Evolutionary conservation across 2,888 invertebrate species (phyloP).

Genomic region (Doris montereyensis): DNA sequence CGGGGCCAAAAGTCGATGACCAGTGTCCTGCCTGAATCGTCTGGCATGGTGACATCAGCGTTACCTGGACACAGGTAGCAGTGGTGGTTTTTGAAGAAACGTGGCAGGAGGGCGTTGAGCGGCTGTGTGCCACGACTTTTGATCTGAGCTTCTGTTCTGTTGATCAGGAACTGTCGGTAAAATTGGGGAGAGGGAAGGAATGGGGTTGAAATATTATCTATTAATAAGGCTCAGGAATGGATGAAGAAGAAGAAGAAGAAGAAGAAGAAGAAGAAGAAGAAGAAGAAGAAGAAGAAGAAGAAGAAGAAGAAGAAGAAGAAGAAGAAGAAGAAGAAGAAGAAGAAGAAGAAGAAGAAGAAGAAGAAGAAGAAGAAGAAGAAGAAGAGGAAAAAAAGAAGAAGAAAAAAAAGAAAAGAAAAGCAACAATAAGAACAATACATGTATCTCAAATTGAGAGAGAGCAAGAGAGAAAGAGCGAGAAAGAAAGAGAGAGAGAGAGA

Average conservation of each 20-base stretch:
- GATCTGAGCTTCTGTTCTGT: conserved; percentile 48
- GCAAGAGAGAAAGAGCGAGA: too few species aligned
- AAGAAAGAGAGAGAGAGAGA: too few species aligned
- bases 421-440: too few species aligned
- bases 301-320: conserved; percentile 12
- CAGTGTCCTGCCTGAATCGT: conserved; percentile 45
- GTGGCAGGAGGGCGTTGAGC: conserved; percentile 48
- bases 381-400: too few species aligned
- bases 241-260: conserved; percentile 11
- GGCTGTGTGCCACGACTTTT: conserved; percentile 43
- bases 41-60: conserved; percentile 38
- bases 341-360: too few species aligned
- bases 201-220: too few species aligned
- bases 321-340: background rate
- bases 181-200: background rate
- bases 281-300: conserved; percentile 1
- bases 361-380: too few species aligned
- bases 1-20: conserved; percentile 51
- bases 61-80: conserved; percentile 49
- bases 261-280: conserved; percentile 24
- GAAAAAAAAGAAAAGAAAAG: too few species aligned
- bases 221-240: too few species aligned
- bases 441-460: too few species aligned
- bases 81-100: conserved; percentile 47
- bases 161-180: conserved; percentile 47